A percentile compares a stretch with the other conserved stretches of the same genome.
These are phyloP conservation scores for Allygus modestus DNA, from an alignment of 2,888 invertebrate genomes.

Conservation along the genomic window DNA sequence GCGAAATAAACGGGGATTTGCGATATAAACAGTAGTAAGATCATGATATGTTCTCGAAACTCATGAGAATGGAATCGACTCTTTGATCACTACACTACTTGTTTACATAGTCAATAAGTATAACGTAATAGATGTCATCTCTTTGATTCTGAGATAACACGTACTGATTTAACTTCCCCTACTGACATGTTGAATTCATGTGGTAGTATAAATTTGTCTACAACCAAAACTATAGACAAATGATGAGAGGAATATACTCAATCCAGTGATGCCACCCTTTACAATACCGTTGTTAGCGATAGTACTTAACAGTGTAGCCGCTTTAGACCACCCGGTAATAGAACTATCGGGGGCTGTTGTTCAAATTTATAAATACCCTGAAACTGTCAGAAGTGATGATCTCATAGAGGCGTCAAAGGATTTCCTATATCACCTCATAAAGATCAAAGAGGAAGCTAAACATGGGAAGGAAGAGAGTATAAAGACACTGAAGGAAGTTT, in stretches of 20 bases:
- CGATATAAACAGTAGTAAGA: not conserved
- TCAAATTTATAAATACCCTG: constrained; percentile 37
- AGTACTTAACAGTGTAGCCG: not conserved
- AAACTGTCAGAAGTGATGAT: not conserved
- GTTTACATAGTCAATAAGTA: not conserved
- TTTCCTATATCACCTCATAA: constrained; percentile 31
- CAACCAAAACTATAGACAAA: not conserved
- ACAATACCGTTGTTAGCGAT: not conserved
- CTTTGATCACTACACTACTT: not conserved
- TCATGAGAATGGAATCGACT: not conserved
- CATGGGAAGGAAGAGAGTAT: constrained; percentile 10
- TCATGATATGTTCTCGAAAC: not conserved
- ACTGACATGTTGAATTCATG: not conserved
- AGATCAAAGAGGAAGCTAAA: constrained; percentile 47
- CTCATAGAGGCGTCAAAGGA: constrained; percentile 46
- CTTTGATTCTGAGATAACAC: constrained; percentile 5
- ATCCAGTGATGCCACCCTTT: not conserved
- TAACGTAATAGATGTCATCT: not conserved
- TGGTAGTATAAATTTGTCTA: not conserved
- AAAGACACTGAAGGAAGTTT: constrained; percentile 31
- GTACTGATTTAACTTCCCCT: not conserved
- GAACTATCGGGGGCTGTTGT: constrained; percentile 18
- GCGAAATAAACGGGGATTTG: not conserved
- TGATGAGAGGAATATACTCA: not conserved
- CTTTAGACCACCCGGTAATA: constrained; percentile 34